A percentile compares a stretch with the other conserved stretches of the same genome.
These are phyloP conservation scores for Galagoides demidoff DNA, from an alignment of 2,797 vertebrate species.

Conservation along the genomic window DNA sequence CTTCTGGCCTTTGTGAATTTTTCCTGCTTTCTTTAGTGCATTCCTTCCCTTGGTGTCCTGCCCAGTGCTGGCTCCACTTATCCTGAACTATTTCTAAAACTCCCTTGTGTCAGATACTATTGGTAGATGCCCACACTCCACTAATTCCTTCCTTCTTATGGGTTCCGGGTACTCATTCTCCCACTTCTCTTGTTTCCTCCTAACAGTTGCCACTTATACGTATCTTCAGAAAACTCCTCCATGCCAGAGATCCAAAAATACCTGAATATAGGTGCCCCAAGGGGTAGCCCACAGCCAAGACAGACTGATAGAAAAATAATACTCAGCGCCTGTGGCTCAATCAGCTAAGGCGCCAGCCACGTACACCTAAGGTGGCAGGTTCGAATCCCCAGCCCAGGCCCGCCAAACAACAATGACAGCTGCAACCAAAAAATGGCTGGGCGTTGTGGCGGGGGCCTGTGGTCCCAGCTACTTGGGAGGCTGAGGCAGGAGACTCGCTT, in stretches of 20 bases:
- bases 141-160: background rate
- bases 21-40: background rate
- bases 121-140: background rate
- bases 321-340: no score
- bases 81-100: background rate
- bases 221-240: background rate
- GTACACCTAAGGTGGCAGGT: no score
- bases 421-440: no score
- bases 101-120: background rate
- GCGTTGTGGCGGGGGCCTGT: no score
- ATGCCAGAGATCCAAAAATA: background rate
- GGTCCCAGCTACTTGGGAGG: no score
- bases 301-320: no score
- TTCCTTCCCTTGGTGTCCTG: background rate
- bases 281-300: no score
- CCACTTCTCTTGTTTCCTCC: background rate
- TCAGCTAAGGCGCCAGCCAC: no score
- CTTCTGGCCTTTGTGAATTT: background rate
- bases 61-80: background rate
- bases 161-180: background rate
- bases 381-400: no score
- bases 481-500: no score
- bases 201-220: background rate
- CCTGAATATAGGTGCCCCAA: background rate
- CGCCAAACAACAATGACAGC: no score